These are phyloP conservation scores for Elymnias hypermnestra DNA, from an alignment of 1,140 invertebrate species.

Conservation along the genomic window DNA sequence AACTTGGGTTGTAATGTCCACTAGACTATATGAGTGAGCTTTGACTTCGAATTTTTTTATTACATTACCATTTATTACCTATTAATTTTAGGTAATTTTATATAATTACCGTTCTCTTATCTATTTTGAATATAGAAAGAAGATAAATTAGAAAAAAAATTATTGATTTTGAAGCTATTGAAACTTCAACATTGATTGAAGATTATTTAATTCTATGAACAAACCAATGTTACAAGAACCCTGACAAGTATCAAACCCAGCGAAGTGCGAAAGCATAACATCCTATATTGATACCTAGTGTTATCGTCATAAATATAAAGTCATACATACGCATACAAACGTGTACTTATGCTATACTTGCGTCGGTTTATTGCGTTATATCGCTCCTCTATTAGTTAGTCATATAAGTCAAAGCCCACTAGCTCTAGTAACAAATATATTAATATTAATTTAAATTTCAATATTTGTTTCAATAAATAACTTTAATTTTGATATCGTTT, in stretches of 20 bases:
- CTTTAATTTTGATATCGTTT: conserved; percentile 58
- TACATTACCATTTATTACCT: too few species aligned
- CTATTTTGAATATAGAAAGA: too few species aligned
- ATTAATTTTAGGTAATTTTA: too few species aligned
- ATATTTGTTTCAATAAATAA: conserved; percentile 72
- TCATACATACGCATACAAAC: conserved; percentile 25
- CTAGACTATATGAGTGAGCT: too few species aligned
- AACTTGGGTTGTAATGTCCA: too few species aligned
- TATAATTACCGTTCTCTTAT: too few species aligned
- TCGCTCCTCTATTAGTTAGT: conserved; percentile 40
- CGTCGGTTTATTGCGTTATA: conserved; percentile 49
- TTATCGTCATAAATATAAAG: conserved; percentile 25
- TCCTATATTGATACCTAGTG: conserved; percentile 60
- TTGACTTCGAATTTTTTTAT: too few species aligned
- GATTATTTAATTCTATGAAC: too few species aligned
- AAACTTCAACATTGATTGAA: too few species aligned
- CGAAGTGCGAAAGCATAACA: conserved; percentile 21
- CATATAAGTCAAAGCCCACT: conserved; percentile 57
- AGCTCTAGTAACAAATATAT: conserved; percentile 68
- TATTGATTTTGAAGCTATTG: too few species aligned
- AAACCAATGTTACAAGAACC: conserved; percentile 8
- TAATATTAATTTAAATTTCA: conserved; percentile 60
- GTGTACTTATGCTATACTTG: conserved; percentile 62
- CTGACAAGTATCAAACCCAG: conserved; percentile 5
- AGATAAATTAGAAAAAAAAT: too few species aligned